Percentiles rank a stretch among this genome's conserved stretches.
Evolutionary conservation across 2,797 vertebrate genomes (phyloP).

Genomic region (Malacoctenus gilli): DNA sequence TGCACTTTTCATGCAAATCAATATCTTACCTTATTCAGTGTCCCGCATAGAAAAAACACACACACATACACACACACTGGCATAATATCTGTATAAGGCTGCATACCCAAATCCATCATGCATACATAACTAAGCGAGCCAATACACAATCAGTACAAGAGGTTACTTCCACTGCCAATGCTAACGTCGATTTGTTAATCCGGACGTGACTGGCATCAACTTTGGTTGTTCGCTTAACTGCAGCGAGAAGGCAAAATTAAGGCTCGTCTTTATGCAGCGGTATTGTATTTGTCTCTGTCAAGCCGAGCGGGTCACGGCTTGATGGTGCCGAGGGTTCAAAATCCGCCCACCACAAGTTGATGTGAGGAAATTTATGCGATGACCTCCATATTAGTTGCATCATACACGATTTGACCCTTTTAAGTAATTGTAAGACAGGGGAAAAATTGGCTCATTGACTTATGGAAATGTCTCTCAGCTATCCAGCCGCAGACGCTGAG

Average conservation of each 20-base stretch:
- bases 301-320: constrained; percentile 1
- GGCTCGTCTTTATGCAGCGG: constrained; percentile 1
- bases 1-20: constrained; percentile 69
- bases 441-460: constrained; percentile 11
- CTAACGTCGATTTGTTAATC: not conserved
- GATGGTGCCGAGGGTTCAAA: constrained; percentile 9
- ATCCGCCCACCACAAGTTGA: constrained; percentile 5
- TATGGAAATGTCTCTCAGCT: constrained; percentile 5
- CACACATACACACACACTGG: constrained; percentile 9
- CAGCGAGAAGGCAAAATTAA: constrained; percentile 14
- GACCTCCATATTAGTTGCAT: constrained; percentile 2
- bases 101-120: constrained; percentile 20
- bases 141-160: constrained; percentile 11
- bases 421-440: constrained; percentile 3
- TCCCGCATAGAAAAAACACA: constrained; percentile 5
- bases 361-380: constrained; percentile 1
- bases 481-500: not conserved
- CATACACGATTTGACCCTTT: not conserved
- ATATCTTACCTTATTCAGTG: constrained; percentile 50
- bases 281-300: constrained; percentile 10
- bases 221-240: constrained; percentile 1
- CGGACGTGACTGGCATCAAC: not conserved
- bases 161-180: constrained; percentile 6
- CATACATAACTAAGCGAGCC: constrained; percentile 14
- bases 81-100: constrained; percentile 23